Conservation (phyloP, 2,113 vertebrate genomes). For the Laticauda laticaudata region DNA sequence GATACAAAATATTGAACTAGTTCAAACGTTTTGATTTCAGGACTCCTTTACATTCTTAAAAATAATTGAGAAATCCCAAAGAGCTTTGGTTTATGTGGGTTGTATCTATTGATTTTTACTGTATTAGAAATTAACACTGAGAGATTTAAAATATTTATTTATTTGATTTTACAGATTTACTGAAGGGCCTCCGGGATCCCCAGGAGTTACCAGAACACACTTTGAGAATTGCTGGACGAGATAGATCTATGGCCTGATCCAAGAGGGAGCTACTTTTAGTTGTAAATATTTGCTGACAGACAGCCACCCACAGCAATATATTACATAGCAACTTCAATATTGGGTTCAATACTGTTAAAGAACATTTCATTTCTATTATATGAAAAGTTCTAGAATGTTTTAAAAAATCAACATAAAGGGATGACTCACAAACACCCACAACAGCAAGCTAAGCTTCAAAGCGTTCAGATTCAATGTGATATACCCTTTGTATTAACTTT, state of each 20-base stretch:
- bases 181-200: neutral
- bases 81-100: neutral
- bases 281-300: neutral
- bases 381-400: neutral
- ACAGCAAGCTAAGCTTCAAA: slow-evolving; percentile 18
- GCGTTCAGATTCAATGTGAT: neutral
- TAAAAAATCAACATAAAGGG: slow-evolving; percentile 1
- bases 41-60: neutral
- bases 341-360: accelerated
- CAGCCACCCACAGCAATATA: neutral
- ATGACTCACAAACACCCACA: slow-evolving; percentile 27
- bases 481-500: slow-evolving; percentile 5
- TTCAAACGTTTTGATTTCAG: neutral
- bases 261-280: neutral
- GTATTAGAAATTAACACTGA: neutral
- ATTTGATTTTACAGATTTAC: neutral
- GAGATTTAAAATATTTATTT: neutral
- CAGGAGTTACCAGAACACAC: neutral
- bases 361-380: neutral
- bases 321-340: neutral
- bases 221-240: neutral
- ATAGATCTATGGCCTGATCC: neutral
- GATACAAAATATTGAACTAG: neutral
- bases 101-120: neutral
- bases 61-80: neutral